A percentile compares a stretch with the other conserved stretches of the same genome.
Evolutionary conservation across 2,888 invertebrate species (phyloP).

Genomic region (Tethea ocularis): DNA sequence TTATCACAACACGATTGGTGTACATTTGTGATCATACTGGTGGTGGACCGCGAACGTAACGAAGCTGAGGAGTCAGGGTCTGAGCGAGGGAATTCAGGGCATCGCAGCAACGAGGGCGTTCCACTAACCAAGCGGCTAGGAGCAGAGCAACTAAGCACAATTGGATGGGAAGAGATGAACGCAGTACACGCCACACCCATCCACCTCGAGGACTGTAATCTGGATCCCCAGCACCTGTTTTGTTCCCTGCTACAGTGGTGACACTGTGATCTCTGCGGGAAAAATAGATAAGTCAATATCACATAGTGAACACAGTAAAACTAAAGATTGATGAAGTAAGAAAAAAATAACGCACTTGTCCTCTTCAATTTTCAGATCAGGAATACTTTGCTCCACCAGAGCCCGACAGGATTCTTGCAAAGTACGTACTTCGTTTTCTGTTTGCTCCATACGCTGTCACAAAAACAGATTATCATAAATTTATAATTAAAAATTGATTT

Average conservation of each 20-base stretch:
- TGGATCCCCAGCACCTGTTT: constrained; percentile 83
- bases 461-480: constrained; percentile 10
- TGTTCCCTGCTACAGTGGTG: constrained; percentile 64
- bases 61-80: constrained; percentile 90
- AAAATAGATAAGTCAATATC: constrained; percentile 21
- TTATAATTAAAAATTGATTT: not conserved
- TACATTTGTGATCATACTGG: constrained; percentile 84
- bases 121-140: constrained; percentile 89
- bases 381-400: constrained; percentile 72
- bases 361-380: constrained; percentile 72
- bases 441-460: constrained; percentile 86
- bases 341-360: constrained; percentile 58
- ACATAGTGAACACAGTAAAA: constrained; percentile 11
- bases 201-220: constrained; percentile 80
- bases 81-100: constrained; percentile 89
- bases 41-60: constrained; percentile 92
- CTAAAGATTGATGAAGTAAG: not conserved
- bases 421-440: constrained; percentile 87
- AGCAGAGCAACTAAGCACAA: constrained; percentile 89
- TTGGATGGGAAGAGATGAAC: constrained; percentile 91
- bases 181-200: constrained; percentile 90
- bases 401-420: constrained; percentile 89
- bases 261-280: constrained; percentile 54
- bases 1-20: constrained; percentile 34
- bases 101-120: constrained; percentile 91